These are phyloP conservation scores for Trachelipus rathkii DNA, from an alignment of 1,140 invertebrate genomes.

Conservation along the genomic window DNA sequence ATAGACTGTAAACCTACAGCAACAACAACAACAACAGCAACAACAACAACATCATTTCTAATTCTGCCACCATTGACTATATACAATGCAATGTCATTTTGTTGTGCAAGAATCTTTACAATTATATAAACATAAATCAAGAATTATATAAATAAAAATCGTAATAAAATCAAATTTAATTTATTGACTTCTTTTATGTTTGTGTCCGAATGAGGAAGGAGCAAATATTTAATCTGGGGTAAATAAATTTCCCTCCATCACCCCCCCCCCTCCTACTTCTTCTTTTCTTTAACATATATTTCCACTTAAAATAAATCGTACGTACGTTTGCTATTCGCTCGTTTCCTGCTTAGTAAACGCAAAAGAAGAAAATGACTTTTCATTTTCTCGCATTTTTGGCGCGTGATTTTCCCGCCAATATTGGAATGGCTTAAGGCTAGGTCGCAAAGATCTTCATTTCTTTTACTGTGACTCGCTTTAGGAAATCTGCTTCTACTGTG, in stretches of 20 bases:
- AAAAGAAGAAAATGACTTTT: neutral
- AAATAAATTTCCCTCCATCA: neutral
- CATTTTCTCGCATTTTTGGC: neutral
- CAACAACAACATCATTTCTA: no score
- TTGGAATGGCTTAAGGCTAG: conserved; percentile 8
- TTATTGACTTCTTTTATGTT: no score
- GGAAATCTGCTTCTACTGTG: no score
- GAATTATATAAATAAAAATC: no score
- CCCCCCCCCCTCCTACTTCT: no score
- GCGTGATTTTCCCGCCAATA: conserved; percentile 8
- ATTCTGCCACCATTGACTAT: no score
- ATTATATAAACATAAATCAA: no score
- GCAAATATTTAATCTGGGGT: neutral
- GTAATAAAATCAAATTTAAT: no score
- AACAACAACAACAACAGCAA: no score
- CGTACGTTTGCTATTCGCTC: neutral
- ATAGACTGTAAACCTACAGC: no score
- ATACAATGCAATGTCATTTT: no score
- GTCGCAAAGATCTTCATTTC: conserved; percentile 10
- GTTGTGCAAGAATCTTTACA: no score
- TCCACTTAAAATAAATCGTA: conserved; percentile 6
- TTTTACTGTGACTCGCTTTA: neutral
- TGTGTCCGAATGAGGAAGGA: neutral
- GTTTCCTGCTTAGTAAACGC: neutral
- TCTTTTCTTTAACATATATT: neutral